Conservation (phyloP, 37 sponge, comb jelly and placozoan species). For the Theonella swinhoei region DNA sequence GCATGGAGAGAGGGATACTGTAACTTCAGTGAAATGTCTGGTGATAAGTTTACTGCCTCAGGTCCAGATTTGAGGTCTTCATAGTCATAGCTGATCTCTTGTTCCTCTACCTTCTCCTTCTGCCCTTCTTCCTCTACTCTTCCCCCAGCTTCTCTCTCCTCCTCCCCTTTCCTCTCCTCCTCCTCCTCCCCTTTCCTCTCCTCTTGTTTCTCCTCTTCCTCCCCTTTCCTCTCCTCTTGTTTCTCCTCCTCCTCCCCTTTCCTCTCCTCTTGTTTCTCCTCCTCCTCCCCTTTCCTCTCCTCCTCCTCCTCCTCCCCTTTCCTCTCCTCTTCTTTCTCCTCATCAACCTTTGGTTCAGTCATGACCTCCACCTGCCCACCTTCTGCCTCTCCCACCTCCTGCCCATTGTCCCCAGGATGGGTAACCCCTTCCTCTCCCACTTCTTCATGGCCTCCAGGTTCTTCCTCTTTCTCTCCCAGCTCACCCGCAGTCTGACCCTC, state of each 20-base stretch:
- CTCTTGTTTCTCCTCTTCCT: not conserved
- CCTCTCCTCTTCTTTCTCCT: not conserved
- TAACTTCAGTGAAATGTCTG: slow-evolving; percentile 26
- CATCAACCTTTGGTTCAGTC: too few relatives aligned
- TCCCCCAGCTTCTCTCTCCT: not conserved
- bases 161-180: slow-evolving; percentile 11
- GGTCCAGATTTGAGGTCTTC: slow-evolving; percentile 50
- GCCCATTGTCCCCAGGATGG: too few relatives aligned
- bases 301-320: not conserved
- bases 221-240: not conserved
- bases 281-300: not conserved
- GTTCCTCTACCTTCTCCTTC: slow-evolving; percentile 18
- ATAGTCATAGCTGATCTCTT: slow-evolving; percentile 43
- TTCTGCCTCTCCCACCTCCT: too few relatives aligned
- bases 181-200: slow-evolving; percentile 6
- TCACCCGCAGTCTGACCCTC: not conserved
- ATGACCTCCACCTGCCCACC: too few relatives aligned
- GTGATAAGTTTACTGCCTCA: slow-evolving; percentile 41
- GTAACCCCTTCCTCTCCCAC: too few relatives aligned
- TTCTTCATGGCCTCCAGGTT: too few relatives aligned
- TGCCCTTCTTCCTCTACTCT: not conserved
- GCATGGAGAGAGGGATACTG: slow-evolving; percentile 48
- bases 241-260: not conserved
- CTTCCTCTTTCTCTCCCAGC: not conserved
- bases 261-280: slow-evolving; percentile 5